Evolutionary conservation across 2,113 vertebrate genomes (phyloP), one percentile per base, ranked within the genome.

Genomic region (Zootoca vivipara): DNA sequence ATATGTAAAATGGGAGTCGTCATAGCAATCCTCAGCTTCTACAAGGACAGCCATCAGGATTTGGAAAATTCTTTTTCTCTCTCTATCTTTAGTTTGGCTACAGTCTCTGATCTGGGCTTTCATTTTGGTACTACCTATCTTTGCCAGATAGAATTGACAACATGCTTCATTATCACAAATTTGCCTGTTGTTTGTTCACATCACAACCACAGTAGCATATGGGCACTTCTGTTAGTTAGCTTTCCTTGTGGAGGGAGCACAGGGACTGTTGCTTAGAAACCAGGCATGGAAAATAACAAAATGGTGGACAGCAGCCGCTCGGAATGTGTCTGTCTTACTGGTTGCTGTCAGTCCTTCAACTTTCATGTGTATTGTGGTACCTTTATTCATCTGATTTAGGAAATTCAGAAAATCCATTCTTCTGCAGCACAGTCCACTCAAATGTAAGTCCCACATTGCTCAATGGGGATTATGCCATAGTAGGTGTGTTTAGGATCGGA

Each of bases 351-450:
- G 16, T 42, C 8, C 58, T 65, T 20, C 30, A 56, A 81, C 62
- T 30, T 38, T 35, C 20, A n/a, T 0, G 58, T 18, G 24, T 0
- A 35, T 52, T 0, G 0, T 38, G 78, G 56, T 65, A n/a, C 64
- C n/a, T 40, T 35, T 85, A 33, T 56, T 72, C 46, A 33, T 72
- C 46, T 69, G 15, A 56, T 46, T 24, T 69, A 28, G n/a, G 30
- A 79, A 56, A 56, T 6, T 12, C 52, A 28, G n/a, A 18, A 79
- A 56, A 56, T 56, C 52, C 52, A 56, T 56, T 56, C 52, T 56
- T 56, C 7, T 56, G 52, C 7, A 56, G 52, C 52, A 38, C 38
- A 38, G 2, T 38, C 38, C 38, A 38, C 38, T 38, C 38, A 38
- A 38, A 38, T 38, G 38, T n/a, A n/a, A n/a, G n/a, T n/a, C n/a